These are phyloP conservation scores for Mayetiola destructor DNA, from an alignment of 2,888 invertebrate species.

Conservation along the genomic window DNA sequence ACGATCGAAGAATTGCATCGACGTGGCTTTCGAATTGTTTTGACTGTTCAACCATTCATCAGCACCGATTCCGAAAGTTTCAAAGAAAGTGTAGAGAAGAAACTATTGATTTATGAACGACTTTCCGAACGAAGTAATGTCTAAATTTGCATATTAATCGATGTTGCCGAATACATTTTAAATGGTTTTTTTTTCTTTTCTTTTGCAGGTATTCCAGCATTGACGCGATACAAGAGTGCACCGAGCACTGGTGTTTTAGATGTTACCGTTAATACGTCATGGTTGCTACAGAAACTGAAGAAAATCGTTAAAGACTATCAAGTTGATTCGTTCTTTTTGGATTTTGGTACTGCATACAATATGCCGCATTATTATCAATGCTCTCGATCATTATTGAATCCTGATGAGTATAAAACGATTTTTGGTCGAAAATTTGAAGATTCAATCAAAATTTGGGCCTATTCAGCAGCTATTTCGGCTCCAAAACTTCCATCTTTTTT, in stretches of 20 bases:
- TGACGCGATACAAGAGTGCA: slow-evolving; percentile 67
- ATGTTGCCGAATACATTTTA: too few relatives aligned
- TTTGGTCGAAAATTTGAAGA: slow-evolving; percentile 52
- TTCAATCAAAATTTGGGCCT: slow-evolving; percentile 55
- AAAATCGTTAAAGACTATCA: slow-evolving; percentile 55
- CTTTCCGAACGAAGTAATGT: slow-evolving; percentile 55
- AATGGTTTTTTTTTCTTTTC: neutral
- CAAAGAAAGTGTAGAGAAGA: slow-evolving; percentile 58
- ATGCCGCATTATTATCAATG: slow-evolving; percentile 77
- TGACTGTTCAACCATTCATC: slow-evolving; percentile 83
- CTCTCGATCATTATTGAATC: slow-evolving; percentile 55
- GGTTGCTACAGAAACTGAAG: slow-evolving; percentile 62
- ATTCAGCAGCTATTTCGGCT: slow-evolving; percentile 65
- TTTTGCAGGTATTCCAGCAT: slow-evolving; percentile 44
- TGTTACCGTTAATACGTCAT: slow-evolving; percentile 64
- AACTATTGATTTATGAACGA: slow-evolving; percentile 64
- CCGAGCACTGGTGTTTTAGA: slow-evolving; percentile 75
- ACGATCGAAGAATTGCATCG: slow-evolving; percentile 68
- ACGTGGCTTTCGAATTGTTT: slow-evolving; percentile 71
- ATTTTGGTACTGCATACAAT: slow-evolving; percentile 67
- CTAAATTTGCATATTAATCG: too few relatives aligned
- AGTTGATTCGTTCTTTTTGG: slow-evolving; percentile 74
- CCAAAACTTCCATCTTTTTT: slow-evolving; percentile 78
- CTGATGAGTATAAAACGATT: slow-evolving; percentile 66
- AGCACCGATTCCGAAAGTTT: slow-evolving; percentile 75